Evolutionary conservation across 2,113 vertebrate species (phyloP).

Genomic region (Elephantulus edwardii): DNA sequence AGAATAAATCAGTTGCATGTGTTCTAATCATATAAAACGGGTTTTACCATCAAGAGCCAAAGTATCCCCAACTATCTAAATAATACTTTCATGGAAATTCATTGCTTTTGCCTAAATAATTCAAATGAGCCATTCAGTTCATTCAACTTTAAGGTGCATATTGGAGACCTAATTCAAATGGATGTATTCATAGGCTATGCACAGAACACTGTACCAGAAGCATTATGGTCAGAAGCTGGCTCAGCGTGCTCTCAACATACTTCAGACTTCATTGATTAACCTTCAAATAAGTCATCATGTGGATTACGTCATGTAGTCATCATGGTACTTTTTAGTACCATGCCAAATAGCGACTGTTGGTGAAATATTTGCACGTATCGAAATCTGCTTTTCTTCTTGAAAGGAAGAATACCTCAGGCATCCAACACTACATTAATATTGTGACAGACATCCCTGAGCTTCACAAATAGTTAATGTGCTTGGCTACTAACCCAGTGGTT

Average conservation of each 20-base stretch:
- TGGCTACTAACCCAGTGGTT: neutral
- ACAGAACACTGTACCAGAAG: accelerated
- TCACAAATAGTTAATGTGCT: neutral
- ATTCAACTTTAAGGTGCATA: neutral
- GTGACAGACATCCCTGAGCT: neutral
- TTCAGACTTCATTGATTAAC: neutral
- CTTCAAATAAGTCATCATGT: neutral
- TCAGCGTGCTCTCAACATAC: neutral
- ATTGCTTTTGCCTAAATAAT: neutral
- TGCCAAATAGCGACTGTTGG: neutral
- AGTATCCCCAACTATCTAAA: neutral
- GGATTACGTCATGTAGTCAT: too few relatives aligned
- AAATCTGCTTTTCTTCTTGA: neutral
- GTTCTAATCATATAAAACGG: neutral
- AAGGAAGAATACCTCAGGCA: neutral
- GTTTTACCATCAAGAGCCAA: neutral
- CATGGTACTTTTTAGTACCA: too few relatives aligned
- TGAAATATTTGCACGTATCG: neutral
- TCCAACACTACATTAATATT: neutral
- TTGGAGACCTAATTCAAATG: neutral
- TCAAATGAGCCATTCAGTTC: neutral
- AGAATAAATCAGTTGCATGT: neutral
- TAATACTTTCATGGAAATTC: neutral
- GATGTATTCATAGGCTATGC: neutral
- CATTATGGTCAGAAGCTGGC: neutral